Evolutionary conservation across 1,140 invertebrate genomes (phyloP).

Genomic region (Drosophila azteca): DNA sequence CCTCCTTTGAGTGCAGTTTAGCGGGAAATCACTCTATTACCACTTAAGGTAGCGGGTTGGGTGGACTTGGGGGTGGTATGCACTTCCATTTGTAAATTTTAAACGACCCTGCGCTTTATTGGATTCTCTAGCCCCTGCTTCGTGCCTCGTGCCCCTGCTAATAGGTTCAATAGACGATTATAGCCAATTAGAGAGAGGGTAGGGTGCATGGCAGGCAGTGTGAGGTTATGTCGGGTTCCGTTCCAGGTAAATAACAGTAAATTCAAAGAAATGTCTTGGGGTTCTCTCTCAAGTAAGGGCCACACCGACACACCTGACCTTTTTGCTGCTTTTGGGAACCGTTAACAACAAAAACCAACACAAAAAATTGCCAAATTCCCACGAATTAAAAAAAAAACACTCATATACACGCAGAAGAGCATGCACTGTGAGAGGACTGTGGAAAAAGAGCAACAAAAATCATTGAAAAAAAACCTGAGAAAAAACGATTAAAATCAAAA

Average conservation of each 20-base stretch:
- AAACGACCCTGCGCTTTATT: conserved; percentile 48
- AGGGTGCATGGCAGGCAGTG: conserved; percentile 11
- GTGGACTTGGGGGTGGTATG: not conserved
- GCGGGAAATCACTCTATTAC: not conserved
- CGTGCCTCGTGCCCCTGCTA: conserved; percentile 13
- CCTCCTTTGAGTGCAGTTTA: conserved; percentile 6
- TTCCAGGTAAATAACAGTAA: conserved; percentile 17
- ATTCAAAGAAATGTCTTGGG: not conserved
- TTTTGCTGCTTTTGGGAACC: conserved; percentile 20
- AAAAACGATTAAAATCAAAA: conserved; percentile 70
- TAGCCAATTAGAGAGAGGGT: conserved; percentile 43
- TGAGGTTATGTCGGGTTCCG: conserved; percentile 56
- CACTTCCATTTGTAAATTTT: conserved; percentile 1
- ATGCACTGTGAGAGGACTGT: conserved; percentile 10
- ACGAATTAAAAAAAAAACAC: conserved; percentile 39
- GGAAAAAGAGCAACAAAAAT: conserved; percentile 43
- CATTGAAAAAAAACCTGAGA: conserved; percentile 57
- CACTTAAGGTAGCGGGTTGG: not conserved
- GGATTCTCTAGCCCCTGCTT: conserved; percentile 43
- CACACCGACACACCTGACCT: conserved; percentile 34
- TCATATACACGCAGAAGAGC: not conserved
- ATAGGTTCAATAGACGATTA: conserved; percentile 75
- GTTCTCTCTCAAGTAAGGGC: not conserved
- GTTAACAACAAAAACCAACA: conserved; percentile 27
- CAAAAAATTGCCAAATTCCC: conserved; percentile 50